Conservation (phyloP, 2,113 vertebrate species). For the Stegastes partitus region DNA sequence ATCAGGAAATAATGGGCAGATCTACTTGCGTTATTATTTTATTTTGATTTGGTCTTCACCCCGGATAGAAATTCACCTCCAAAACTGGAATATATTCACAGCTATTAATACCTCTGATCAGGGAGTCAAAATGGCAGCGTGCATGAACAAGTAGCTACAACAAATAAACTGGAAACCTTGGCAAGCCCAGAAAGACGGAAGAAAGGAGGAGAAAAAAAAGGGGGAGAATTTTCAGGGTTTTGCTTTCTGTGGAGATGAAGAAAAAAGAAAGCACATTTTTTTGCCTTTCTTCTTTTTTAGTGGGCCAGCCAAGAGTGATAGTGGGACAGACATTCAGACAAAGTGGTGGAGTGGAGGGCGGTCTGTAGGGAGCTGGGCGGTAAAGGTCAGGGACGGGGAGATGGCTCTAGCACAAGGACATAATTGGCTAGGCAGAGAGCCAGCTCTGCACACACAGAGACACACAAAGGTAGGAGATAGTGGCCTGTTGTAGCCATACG, state of each 20-base stretch:
- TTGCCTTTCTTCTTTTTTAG: constrained; percentile 6
- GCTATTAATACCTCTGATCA: constrained; percentile 50
- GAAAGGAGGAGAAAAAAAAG: background rate
- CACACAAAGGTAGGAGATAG: constrained; percentile 37
- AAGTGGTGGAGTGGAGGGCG: constrained; percentile 53
- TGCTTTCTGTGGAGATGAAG: background rate
- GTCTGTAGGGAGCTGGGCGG: constrained; percentile 65
- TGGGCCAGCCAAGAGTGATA: constrained; percentile 42
- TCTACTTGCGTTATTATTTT: constrained; percentile 55
- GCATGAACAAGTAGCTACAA: background rate
- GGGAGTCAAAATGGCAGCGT: background rate
- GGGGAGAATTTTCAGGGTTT: background rate
- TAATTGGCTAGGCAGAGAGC: constrained; percentile 74
- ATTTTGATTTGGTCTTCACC: constrained; percentile 47
- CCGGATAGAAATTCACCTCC: constrained; percentile 15
- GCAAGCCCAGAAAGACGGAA: background rate
- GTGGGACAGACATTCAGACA: constrained; percentile 60
- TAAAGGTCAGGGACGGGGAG: constrained; percentile 79
- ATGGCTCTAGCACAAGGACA: constrained; percentile 69
- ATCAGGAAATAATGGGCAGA: constrained; percentile 70
- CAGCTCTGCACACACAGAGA: constrained; percentile 47
- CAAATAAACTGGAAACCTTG: background rate
- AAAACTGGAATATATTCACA: constrained; percentile 27
- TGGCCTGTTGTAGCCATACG: constrained; percentile 40
- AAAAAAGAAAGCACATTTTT: constrained; percentile 11